phyloP scores from a whole-genome alignment of 1,140 invertebrate genomes.

The Condylostylus longicornis region DNA sequence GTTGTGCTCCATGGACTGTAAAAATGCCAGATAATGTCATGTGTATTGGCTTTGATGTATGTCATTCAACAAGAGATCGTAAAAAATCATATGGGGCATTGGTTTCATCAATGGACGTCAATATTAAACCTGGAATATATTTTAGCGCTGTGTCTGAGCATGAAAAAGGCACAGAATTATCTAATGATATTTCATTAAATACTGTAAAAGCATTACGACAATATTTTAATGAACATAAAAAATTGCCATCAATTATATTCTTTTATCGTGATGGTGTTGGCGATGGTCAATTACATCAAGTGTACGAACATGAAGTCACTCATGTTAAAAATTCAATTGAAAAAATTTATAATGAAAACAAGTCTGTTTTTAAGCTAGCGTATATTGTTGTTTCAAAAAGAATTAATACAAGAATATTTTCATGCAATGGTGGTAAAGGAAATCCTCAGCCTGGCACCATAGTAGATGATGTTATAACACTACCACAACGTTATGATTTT shows the following conservation, averaged over 20 bases:
- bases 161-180: slow-evolving; percentile 53
- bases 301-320: slow-evolving; percentile 48
- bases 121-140: slow-evolving; percentile 46
- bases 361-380: slow-evolving; percentile 38
- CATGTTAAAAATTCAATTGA: slow-evolving; percentile 34
- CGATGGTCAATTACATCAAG: slow-evolving; percentile 63
- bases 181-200: slow-evolving; percentile 43
- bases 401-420: slow-evolving; percentile 53
- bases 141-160: slow-evolving; percentile 56
- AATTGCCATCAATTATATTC: slow-evolving; percentile 41
- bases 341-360: slow-evolving; percentile 33
- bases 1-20: slow-evolving; percentile 70
- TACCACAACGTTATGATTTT: slow-evolving; percentile 71
- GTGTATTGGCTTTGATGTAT: slow-evolving; percentile 78
- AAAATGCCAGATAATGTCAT: slow-evolving; percentile 54
- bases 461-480: slow-evolving; percentile 70
- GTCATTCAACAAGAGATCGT: slow-evolving; percentile 54
- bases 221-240: slow-evolving; percentile 30
- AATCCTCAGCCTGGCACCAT: slow-evolving; percentile 79
- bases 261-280: slow-evolving; percentile 70
- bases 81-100: slow-evolving; percentile 53
- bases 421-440: slow-evolving; percentile 9
- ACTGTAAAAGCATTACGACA: slow-evolving; percentile 40
- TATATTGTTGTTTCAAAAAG: slow-evolving; percentile 60
- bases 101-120: slow-evolving; percentile 56